These are phyloP conservation scores for Heliconius hortense DNA, from an alignment of 2,888 invertebrate species.

Conservation along the genomic window DNA sequence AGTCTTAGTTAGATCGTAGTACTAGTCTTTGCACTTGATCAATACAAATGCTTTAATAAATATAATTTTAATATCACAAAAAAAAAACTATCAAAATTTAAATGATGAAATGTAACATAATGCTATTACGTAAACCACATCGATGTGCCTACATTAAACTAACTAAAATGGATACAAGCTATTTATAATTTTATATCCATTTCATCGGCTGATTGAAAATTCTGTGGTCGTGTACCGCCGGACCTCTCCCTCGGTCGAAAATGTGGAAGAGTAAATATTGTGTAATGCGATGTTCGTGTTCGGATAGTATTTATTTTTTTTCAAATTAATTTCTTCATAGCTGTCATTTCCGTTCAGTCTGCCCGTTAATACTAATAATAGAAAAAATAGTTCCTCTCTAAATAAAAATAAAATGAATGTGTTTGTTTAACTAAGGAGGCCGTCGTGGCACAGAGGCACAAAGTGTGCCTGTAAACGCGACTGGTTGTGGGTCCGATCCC, in stretches of 20 bases:
- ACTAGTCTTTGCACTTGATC: slow-evolving; percentile 12
- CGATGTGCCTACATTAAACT: not conserved
- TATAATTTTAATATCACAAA: not conserved
- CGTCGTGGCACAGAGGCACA: too few relatives aligned
- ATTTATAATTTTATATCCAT: slow-evolving; percentile 29
- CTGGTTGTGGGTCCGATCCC: too few relatives aligned
- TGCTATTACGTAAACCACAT: not conserved
- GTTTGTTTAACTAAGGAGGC: not conserved
- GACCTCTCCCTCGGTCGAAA: slow-evolving; percentile 5
- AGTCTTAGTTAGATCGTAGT: not conserved
- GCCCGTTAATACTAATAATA: not conserved
- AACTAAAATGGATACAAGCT: slow-evolving; percentile 23
- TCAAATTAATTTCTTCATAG: not conserved
- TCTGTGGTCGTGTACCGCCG: slow-evolving; percentile 17
- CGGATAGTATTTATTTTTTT: not conserved
- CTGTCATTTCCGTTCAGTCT: not conserved
- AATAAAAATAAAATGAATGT: not conserved
- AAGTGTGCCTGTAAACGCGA: too few relatives aligned
- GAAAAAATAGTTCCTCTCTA: not conserved
- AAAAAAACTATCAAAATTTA: not conserved
- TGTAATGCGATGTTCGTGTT: not conserved
- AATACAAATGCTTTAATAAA: slow-evolving; percentile 18
- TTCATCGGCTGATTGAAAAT: slow-evolving; percentile 31
- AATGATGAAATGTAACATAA: not conserved
- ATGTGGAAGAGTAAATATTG: slow-evolving; percentile 1